Base-by-base conservation (phyloP, 2,113 vertebrate species). In the Brachypteracias leptosomus region DNA sequence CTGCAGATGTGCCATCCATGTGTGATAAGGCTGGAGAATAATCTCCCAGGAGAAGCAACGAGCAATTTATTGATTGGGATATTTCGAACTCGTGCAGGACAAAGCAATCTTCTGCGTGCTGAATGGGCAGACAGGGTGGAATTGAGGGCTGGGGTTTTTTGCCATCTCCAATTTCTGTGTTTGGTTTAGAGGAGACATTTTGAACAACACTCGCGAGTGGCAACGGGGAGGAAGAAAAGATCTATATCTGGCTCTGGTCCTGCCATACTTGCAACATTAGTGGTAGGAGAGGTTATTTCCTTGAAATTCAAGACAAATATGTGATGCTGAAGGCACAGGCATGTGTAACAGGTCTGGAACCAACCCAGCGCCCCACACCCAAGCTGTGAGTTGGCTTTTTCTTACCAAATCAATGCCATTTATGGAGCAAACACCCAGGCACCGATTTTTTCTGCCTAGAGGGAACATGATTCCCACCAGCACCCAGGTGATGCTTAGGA, bases 41-140 rank as follows among this genome's bases (percentile, higher is more conserved):
- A 83, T 88, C 78, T 66, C 90, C 21, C 57, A 57, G 89, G 85
- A 95, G 57, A 86, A 91, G 55, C 57, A 92, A 80, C 31, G 26
- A 92, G 61, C 49, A 72, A 85, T 94, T 87, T 87, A 97, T 90
- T 95, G 94, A 85, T 59, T 68, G 59, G 63, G 80, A 55, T 92
- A 85, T 83, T 88, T 96, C 74, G 80, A 46, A 97, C 59, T 81
- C 72, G 47, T 61, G 52, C 42, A 63, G 74, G 88, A 78, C 77
- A 91, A 93, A 87, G 61, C 84, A 91, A 83, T 73, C 71, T 86
- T 85, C 47, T 57, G 10, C 18, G 47, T 11, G 29, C 47, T 61
- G 71, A 90, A 67, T 42, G 31, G 92, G 14, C 2, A 0, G 28
- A 78, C 74, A 44, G 80, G 59, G 70, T 54, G 54, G 35, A 61